Evolutionary conservation across 2,113 vertebrate genomes (phyloP).

Genomic region (Agapornis roseicollis): DNA sequence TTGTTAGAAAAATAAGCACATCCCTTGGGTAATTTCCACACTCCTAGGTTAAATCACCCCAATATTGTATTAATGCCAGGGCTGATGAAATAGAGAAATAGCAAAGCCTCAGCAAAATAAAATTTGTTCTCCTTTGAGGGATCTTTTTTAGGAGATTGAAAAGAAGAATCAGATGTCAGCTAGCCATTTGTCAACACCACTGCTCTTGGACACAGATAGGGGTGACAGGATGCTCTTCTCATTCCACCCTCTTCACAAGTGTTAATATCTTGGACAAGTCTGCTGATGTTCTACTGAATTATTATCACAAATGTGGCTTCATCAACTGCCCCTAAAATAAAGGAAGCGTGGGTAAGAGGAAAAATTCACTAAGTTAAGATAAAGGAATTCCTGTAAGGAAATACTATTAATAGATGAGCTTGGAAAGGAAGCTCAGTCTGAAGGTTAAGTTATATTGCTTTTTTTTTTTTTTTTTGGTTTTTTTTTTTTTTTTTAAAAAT

Average conservation of each 20-base stretch:
- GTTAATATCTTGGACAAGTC: background rate
- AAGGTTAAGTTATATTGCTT: background rate
- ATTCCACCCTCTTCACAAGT: background rate
- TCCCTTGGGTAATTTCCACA: conserved; percentile 42
- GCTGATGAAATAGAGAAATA: background rate
- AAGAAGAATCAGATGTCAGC: background rate
- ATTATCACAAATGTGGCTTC: background rate
- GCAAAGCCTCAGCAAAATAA: background rate
- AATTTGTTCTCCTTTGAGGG: background rate
- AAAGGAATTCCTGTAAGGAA: conserved; percentile 10
- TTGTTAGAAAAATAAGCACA: conserved; percentile 51
- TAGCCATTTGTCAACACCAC: background rate
- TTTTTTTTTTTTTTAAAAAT: too few relatives aligned
- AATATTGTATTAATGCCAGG: background rate
- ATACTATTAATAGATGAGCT: background rate
- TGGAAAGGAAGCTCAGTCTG: background rate
- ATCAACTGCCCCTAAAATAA: background rate
- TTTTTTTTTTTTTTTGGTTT: background rate
- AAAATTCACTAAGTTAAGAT: background rate
- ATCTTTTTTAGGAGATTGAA: background rate
- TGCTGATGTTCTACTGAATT: background rate
- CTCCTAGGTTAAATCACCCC: background rate
- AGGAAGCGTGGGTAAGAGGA: background rate
- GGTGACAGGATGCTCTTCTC: background rate
- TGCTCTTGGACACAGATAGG: background rate